These are phyloP conservation scores for Brotula barbata DNA, from an alignment of 2,797 vertebrate species.

Conservation along the genomic window DNA sequence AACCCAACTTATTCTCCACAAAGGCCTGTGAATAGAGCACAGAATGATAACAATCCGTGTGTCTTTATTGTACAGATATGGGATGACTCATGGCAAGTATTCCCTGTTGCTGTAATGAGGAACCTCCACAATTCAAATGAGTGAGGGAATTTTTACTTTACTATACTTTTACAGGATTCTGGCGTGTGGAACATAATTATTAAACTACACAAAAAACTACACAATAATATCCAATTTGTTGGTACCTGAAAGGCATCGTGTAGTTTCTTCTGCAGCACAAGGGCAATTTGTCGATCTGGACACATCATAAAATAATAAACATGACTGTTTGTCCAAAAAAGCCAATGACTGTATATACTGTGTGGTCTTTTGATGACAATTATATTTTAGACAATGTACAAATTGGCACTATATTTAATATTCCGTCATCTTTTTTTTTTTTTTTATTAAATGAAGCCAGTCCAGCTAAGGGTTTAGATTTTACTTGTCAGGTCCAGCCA, in stretches of 20 bases:
- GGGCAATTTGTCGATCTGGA: slow-evolving; percentile 78
- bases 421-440: background rate
- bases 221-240: background rate
- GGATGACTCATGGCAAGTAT: too few species aligned
- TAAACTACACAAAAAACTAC: too few species aligned
- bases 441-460: background rate
- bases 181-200: too few species aligned
- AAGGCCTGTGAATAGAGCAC: slow-evolving; percentile 67
- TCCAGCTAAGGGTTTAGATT: slow-evolving; percentile 18
- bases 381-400: background rate
- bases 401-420: too few species aligned
- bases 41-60: background rate
- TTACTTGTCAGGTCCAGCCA: slow-evolving; percentile 84
- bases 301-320: background rate
- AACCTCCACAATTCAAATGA: too few species aligned
- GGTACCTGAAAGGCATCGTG: slow-evolving; percentile 80
- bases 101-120: too few species aligned
- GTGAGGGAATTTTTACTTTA: too few species aligned
- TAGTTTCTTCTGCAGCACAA: slow-evolving; percentile 81
- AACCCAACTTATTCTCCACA: slow-evolving; percentile 70
- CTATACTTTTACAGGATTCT: too few species aligned
- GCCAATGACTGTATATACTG: background rate
- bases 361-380: too few species aligned
- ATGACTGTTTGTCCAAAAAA: too few species aligned
- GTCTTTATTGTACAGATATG: too few species aligned